These are phyloP conservation scores for Nematolebias whitei DNA, from an alignment of 2,113 vertebrate genomes.

Conservation along the genomic window DNA sequence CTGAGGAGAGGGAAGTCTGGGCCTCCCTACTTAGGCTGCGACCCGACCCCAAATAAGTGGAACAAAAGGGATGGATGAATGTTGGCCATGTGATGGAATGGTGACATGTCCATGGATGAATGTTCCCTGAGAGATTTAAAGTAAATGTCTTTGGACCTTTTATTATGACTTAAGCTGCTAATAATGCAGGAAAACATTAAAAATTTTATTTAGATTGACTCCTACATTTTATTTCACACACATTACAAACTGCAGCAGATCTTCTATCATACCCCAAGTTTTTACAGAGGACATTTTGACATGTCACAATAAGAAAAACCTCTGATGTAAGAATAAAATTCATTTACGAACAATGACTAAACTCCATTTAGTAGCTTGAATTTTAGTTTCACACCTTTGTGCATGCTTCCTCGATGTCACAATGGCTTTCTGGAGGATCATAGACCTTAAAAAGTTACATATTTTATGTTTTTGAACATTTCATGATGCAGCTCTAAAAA, in stretches of 20 bases:
- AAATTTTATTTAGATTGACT: background rate
- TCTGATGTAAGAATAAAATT: conserved; percentile 4
- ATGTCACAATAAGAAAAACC: background rate
- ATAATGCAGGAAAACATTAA: too few species aligned
- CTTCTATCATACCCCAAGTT: background rate
- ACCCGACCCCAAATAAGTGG: too few species aligned
- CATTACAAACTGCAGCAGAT: background rate
- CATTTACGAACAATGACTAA: background rate
- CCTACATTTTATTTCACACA: conserved; percentile 8
- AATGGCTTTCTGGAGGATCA: background rate
- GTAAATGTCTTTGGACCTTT: too few species aligned
- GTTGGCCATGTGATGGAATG: too few species aligned
- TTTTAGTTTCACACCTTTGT: background rate
- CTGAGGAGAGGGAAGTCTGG: too few species aligned
- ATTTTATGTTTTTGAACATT: too few species aligned
- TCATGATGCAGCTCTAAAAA: too few species aligned
- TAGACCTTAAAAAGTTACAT: background rate
- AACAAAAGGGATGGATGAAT: too few species aligned
- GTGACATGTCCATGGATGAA: too few species aligned
- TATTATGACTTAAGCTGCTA: too few species aligned
- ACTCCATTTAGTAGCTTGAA: background rate
- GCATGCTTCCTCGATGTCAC: background rate
- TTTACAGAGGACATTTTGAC: background rate
- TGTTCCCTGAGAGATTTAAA: background rate
- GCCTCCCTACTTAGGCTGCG: too few species aligned